Evolutionary conservation across 2,888 invertebrate species (phyloP).

Genomic region (Dorcus parallelipipedus): DNA sequence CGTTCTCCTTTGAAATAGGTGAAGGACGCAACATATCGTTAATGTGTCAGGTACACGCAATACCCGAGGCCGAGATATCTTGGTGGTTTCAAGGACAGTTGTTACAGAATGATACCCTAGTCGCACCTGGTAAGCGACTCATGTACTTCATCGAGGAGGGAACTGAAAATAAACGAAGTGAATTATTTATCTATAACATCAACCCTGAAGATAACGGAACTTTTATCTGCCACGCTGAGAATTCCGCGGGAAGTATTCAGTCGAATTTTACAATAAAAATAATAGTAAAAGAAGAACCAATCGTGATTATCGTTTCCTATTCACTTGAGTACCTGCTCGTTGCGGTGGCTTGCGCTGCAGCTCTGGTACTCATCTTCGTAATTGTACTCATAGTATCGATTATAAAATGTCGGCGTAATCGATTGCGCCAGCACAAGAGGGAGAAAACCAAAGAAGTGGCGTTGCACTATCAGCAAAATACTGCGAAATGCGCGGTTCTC

Average conservation of each 20-base stretch:
- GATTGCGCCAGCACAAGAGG: slow-evolving; percentile 48
- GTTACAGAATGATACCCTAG: slow-evolving; percentile 70
- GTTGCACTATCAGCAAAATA: slow-evolving; percentile 37
- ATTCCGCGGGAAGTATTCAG: slow-evolving; percentile 74
- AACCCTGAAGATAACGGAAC: slow-evolving; percentile 80
- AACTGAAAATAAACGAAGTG: slow-evolving; percentile 70
- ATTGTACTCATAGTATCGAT: slow-evolving; percentile 65
- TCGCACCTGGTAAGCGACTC: slow-evolving; percentile 64
- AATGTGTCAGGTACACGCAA: slow-evolving; percentile 74
- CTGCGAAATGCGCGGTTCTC: slow-evolving; percentile 23
- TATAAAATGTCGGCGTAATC: slow-evolving; percentile 46
- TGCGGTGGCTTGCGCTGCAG: slow-evolving; percentile 63
- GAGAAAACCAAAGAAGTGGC: slow-evolving; percentile 44
- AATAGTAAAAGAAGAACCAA: slow-evolving; percentile 67
- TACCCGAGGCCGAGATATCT: slow-evolving; percentile 76
- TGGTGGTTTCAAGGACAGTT: slow-evolving; percentile 83
- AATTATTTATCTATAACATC: slow-evolving; percentile 74
- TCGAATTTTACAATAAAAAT: slow-evolving; percentile 80
- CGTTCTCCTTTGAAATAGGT: slow-evolving; percentile 71
- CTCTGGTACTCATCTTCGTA: slow-evolving; percentile 62
- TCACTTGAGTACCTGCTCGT: slow-evolving; percentile 69
- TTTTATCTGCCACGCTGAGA: slow-evolving; percentile 81
- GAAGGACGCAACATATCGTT: slow-evolving; percentile 82
- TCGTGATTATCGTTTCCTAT: slow-evolving; percentile 44
- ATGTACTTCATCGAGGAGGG: slow-evolving; percentile 71